Evolutionary conservation across 2,797 vertebrate genomes (phyloP).

Genomic region (Gadopsis marmoratus): DNA sequence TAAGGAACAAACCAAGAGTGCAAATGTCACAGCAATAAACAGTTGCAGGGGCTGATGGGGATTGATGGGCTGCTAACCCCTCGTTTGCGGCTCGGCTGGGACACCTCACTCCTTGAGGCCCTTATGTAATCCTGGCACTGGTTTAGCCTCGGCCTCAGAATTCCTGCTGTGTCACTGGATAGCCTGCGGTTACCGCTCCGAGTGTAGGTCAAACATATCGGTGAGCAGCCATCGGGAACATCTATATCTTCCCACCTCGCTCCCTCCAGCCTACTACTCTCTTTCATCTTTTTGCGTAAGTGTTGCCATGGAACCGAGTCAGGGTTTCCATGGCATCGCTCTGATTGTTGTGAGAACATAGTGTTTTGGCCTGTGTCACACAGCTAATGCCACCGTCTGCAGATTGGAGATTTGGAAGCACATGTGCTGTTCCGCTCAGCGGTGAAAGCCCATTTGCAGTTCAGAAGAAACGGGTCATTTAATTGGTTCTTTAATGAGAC

Average conservation of each 20-base stretch:
- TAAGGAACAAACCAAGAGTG: neutral
- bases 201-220: conserved; percentile 85
- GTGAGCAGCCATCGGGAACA: conserved; percentile 69
- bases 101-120: conserved; percentile 58
- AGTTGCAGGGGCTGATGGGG: conserved; percentile 42
- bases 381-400: conserved; percentile 12
- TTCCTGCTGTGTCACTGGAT: conserved; percentile 74
- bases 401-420: conserved; percentile 48
- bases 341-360: conserved; percentile 58
- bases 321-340: conserved; percentile 60
- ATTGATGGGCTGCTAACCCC: conserved; percentile 61
- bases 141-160: conserved; percentile 62
- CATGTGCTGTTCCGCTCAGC: conserved; percentile 17
- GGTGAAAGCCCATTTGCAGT: conserved; percentile 54
- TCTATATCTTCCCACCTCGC: conserved; percentile 63
- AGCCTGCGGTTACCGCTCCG: conserved; percentile 53
- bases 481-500: conserved; percentile 85
- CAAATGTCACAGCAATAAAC: conserved; percentile 49
- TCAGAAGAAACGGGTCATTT: conserved; percentile 81
- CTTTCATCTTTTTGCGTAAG: conserved; percentile 59
- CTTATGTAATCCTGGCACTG: conserved; percentile 64
- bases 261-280: conserved; percentile 32
- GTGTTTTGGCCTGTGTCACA: conserved; percentile 34
- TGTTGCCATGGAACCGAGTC: conserved; percentile 68
- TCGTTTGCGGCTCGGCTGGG: conserved; percentile 49